Conservation (phyloP, 2,888 invertebrate species). For the Ormyrus labotus region DNA sequence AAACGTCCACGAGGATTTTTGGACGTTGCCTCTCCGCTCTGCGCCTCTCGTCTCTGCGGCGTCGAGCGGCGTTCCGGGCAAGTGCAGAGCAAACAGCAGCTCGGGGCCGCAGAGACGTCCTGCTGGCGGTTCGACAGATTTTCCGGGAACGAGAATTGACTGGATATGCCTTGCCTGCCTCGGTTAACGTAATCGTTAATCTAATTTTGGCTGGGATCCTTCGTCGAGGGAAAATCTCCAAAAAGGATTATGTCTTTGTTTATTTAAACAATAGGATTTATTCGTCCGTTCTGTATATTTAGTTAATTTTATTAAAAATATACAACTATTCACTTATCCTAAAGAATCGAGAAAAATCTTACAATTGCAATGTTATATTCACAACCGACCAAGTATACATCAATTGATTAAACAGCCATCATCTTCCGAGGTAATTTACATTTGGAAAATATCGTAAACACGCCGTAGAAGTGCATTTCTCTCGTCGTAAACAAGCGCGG, state of each 20-base stretch:
- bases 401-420: no score
- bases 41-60: background rate
- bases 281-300: no score
- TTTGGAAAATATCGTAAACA: constrained; percentile 1
- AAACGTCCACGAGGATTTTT: constrained; percentile 18
- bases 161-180: background rate
- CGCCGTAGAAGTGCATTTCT: background rate
- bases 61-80: background rate
- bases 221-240: no score
- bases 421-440: background rate
- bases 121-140: background rate
- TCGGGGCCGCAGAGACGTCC: background rate
- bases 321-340: no score
- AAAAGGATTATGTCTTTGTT: no score
- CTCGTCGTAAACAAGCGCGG: background rate
- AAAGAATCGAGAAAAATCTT: no score
- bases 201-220: no score
- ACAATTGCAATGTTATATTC: no score
- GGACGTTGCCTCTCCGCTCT: background rate
- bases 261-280: no score
- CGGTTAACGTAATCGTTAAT: background rate
- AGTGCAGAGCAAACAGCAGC: constrained; percentile 34
- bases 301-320: no score
- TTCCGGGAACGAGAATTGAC: background rate
- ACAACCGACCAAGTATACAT: no score